Evolutionary conservation across 2,888 invertebrate species (phyloP).

Genomic region (Caenorhabditis japonica): DNA sequence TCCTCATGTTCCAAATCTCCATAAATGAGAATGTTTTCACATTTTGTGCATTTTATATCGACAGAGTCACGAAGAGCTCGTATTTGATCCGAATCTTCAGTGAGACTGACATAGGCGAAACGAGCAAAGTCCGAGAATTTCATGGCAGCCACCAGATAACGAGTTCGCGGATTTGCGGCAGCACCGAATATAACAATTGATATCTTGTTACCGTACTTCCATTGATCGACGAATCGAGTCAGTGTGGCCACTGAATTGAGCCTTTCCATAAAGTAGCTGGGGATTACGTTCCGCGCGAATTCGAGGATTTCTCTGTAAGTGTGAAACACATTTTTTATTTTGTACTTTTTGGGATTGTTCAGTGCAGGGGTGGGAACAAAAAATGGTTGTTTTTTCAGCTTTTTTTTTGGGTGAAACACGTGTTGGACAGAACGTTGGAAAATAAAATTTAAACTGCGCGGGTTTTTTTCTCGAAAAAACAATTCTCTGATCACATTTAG

Average conservation of each 20-base stretch:
- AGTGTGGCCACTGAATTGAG: constrained; percentile 61
- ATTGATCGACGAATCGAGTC: constrained; percentile 71
- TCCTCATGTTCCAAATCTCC: constrained; percentile 78
- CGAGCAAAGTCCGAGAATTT: constrained; percentile 69
- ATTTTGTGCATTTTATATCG: constrained; percentile 67
- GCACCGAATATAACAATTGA: constrained; percentile 72
- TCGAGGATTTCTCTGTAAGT: constrained; percentile 70
- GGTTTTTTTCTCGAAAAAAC: too few species aligned
- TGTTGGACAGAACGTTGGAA: too few species aligned
- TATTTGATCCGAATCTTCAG: constrained; percentile 31
- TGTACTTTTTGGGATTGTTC: too few species aligned
- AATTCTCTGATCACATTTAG: too few species aligned
- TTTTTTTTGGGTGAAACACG: too few species aligned
- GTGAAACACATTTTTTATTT: too few species aligned
- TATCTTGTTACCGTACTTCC: constrained; percentile 70
- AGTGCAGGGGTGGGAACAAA: too few species aligned
- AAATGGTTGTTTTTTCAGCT: too few species aligned
- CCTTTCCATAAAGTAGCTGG: constrained; percentile 68
- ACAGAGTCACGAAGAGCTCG: constrained; percentile 63
- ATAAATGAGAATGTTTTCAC: constrained; percentile 79
- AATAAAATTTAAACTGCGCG: too few species aligned
- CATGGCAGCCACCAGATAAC: constrained; percentile 75
- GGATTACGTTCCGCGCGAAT: constrained; percentile 78
- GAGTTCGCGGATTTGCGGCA: constrained; percentile 65
- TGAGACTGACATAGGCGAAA: constrained; percentile 71